phyloP scores from a whole-genome alignment of 1,140 invertebrate species.

The Pseudomyrmex gracilis region DNA sequence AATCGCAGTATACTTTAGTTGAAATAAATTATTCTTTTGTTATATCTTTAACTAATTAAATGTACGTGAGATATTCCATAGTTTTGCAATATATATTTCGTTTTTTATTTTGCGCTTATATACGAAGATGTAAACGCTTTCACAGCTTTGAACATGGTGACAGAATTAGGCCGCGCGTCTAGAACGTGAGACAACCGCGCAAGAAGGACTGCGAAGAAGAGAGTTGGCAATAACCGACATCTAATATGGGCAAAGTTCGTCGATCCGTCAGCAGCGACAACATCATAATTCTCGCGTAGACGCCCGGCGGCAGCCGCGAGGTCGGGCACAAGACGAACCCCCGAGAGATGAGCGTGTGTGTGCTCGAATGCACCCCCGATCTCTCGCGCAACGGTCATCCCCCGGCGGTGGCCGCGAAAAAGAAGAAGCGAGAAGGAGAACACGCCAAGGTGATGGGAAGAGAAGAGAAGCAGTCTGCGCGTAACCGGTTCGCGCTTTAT shows the following conservation, averaged over 20 bases:
- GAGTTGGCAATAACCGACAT: conserved; percentile 17
- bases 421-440: neutral
- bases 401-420: conserved; percentile 9
- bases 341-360: neutral
- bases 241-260: conserved; percentile 40
- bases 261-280: conserved; percentile 49
- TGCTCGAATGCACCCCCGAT: conserved; percentile 27
- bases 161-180: neutral
- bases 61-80: too few species aligned
- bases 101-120: too few species aligned
- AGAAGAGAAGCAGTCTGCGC: conserved; percentile 60
- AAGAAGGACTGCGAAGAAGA: neutral
- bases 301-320: neutral
- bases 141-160: too few species aligned
- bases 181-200: neutral
- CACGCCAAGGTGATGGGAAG: neutral
- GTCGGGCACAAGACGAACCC: conserved; percentile 36
- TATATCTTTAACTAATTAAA: too few species aligned
- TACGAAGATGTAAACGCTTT: too few species aligned
- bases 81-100: too few species aligned
- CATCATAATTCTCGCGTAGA: conserved; percentile 45
- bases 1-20: neutral
- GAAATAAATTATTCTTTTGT: neutral
- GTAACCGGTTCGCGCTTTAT: conserved; percentile 60
- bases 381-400: conserved; percentile 36